A percentile compares a stretch with the other conserved stretches of the same genome.
Evolutionary conservation across 2,888 invertebrate species (phyloP).

Genomic region (Drosophila tripunctata): DNA sequence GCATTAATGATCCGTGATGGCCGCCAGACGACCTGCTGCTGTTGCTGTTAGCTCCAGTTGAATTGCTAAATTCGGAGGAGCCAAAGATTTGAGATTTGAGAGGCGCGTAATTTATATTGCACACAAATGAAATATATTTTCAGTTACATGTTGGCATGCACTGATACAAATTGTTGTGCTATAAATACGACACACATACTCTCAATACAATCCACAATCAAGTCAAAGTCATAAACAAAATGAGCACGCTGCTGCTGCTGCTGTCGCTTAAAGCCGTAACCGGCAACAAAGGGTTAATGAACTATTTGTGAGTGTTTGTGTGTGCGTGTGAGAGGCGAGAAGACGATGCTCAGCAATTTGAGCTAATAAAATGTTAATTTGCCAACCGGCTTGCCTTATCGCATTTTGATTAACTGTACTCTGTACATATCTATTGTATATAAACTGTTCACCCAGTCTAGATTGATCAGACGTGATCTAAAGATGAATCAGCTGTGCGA

Average conservation of each 20-base stretch:
- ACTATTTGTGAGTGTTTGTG: constrained; percentile 36
- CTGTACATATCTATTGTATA: too few species aligned
- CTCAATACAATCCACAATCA: not conserved
- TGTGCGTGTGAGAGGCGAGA: not conserved
- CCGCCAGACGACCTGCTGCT: not conserved
- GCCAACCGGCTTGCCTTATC: constrained; percentile 29
- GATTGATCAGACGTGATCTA: not conserved
- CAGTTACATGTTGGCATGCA: constrained; percentile 68
- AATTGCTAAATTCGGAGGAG: constrained; percentile 3
- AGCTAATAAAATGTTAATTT: constrained; percentile 72
- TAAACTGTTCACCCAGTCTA: constrained; percentile 13
- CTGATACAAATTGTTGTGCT: constrained; percentile 70
- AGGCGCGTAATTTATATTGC: constrained; percentile 69
- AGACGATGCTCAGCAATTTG: constrained; percentile 30
- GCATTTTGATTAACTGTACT: constrained; percentile 35
- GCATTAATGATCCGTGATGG: constrained; percentile 62
- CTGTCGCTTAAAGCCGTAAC: constrained; percentile 4
- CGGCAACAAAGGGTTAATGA: constrained; percentile 58
- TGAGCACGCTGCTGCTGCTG: too few species aligned
- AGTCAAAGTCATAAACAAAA: constrained; percentile 58
- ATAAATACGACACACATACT: constrained; percentile 62
- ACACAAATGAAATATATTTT: constrained; percentile 75
- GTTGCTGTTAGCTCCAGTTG: too few species aligned
- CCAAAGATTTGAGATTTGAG: not conserved
- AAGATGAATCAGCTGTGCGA: constrained; percentile 36